Conservation (phyloP, 2,888 invertebrate species). For the Sycophila texana region DNA sequence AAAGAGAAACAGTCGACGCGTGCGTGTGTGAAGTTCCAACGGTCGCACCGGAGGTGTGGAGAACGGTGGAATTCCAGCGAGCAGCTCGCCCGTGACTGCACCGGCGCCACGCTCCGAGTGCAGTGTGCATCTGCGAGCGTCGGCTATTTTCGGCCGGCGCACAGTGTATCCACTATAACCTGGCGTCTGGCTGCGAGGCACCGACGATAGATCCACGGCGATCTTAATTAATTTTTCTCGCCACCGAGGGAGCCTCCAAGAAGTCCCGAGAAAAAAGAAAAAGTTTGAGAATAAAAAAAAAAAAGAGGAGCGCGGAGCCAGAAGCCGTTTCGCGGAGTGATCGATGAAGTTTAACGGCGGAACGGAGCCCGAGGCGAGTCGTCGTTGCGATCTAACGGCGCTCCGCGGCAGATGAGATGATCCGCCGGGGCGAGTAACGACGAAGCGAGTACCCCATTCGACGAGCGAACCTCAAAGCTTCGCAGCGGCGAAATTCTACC, state of each 20-base stretch:
- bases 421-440: constrained; percentile 22
- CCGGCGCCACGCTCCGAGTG: background rate
- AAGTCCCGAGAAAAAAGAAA: no score
- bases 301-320: background rate
- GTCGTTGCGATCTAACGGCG: constrained; percentile 37
- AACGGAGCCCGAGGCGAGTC: constrained; percentile 29
- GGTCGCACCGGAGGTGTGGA: background rate
- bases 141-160: no score
- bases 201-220: background rate
- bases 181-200: background rate
- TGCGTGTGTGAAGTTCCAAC: constrained; percentile 1
- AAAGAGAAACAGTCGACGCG: constrained; percentile 5
- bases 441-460: background rate
- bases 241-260: background rate
- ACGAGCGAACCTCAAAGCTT: background rate
- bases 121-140: background rate
- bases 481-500: background rate
- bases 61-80: background rate
- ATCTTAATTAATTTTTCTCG: background rate
- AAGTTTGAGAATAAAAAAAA: no score
- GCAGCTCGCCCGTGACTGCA: constrained; percentile 8
- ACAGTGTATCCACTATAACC: no score
- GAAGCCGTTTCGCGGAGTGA: constrained; percentile 1
- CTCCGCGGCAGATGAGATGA: constrained; percentile 39
- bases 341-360: constrained; percentile 48